A percentile compares a stretch with the other conserved stretches of the same genome.
These are phyloP conservation scores for Epicauta chinensis DNA, from an alignment of 1,140 invertebrate genomes.

Conservation along the genomic window DNA sequence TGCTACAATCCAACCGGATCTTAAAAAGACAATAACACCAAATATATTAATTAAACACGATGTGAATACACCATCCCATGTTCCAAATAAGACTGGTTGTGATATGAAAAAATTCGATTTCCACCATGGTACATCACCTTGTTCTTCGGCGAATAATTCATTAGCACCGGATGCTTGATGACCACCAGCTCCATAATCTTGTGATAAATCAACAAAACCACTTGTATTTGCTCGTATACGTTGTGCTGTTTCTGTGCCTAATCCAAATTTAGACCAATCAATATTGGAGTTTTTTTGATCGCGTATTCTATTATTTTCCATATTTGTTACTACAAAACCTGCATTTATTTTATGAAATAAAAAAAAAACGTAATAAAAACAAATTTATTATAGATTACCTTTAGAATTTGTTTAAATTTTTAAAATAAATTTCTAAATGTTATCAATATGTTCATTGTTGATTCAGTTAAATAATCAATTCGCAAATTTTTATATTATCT, in stretches of 20 bases:
- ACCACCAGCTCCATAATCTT: slow-evolving; percentile 63
- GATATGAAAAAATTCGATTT: slow-evolving; percentile 90
- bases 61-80: slow-evolving; percentile 96
- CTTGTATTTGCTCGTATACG: slow-evolving; percentile 50
- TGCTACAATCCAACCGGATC: slow-evolving; percentile 95
- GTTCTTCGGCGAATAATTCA: slow-evolving; percentile 83
- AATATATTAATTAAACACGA: slow-evolving; percentile 94
- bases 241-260: slow-evolving; percentile 44
- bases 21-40: slow-evolving; percentile 92
- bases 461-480: too few relatives aligned
- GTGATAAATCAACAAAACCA: slow-evolving; percentile 64
- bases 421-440: too few relatives aligned
- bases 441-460: too few relatives aligned
- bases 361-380: too few relatives aligned
- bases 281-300: too few relatives aligned
- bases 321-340: too few relatives aligned
- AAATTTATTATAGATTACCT: too few relatives aligned
- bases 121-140: slow-evolving; percentile 83
- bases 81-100: slow-evolving; percentile 90
- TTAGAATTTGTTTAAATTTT: too few relatives aligned
- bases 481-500: too few relatives aligned
- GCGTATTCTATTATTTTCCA: too few relatives aligned
- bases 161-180: slow-evolving; percentile 78
- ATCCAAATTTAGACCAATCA: slow-evolving; percentile 53
- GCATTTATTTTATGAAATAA: too few relatives aligned